A percentile compares a stretch with the other conserved stretches of the same genome.
Evolutionary conservation across 2,113 vertebrate genomes (phyloP).

Genomic region (rabbit (Oryctolagus cuniculus)): DNA sequence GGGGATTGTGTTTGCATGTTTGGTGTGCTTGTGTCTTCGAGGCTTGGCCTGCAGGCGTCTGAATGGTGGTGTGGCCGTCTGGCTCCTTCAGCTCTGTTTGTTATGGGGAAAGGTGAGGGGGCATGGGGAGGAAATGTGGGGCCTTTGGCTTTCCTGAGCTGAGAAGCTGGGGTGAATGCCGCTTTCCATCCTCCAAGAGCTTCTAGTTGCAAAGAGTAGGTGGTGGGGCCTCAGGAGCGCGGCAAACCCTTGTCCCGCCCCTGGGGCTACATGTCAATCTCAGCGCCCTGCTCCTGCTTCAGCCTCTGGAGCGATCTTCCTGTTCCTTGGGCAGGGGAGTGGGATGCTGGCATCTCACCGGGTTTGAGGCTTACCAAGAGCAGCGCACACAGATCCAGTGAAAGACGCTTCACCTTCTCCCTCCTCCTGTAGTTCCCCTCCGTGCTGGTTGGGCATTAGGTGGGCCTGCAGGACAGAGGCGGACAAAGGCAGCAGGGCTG

Average conservation of each 20-base stretch:
- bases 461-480: neutral
- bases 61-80: neutral
- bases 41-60: fast-evolving
- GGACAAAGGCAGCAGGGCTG: neutral
- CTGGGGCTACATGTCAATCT: neutral
- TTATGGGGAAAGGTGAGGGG: too few relatives aligned
- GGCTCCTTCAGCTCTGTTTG: neutral
- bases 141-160: neutral
- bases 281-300: neutral
- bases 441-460: neutral
- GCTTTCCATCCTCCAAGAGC: neutral
- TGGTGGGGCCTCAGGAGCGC: neutral
- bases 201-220: neutral
- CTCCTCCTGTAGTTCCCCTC: neutral
- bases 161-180: neutral
- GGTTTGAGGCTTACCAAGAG: neutral
- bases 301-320: neutral
- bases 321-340: fast-evolving
- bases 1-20: neutral
- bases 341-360: neutral
- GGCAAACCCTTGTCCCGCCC: neutral
- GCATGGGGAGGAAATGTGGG: neutral
- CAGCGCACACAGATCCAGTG: fast-evolving
- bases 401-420: neutral
- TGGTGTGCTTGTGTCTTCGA: neutral